A percentile compares a stretch with the other conserved stretches of the same genome.
phyloP scores from a whole-genome alignment of 2,888 invertebrate genomes.

The Meghimatium bilineatum region DNA sequence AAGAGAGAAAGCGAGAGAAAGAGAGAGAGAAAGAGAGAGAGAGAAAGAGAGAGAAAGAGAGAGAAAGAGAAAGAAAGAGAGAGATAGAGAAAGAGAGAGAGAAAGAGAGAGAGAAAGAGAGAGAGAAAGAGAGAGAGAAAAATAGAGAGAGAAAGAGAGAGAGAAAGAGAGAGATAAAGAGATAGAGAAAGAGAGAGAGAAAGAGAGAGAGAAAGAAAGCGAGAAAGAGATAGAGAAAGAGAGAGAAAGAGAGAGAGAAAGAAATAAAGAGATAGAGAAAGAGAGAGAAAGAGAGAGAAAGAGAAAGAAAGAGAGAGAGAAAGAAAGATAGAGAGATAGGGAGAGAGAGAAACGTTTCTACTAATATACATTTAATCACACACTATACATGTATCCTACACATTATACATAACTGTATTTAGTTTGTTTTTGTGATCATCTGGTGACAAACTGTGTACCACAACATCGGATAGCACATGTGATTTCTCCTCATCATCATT shows the following conservation, averaged over 20 bases:
- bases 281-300: neutral
- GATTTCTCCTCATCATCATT: no score
- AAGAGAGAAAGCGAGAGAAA: constrained; percentile 3
- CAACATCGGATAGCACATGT: no score
- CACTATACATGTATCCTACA: no score
- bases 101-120: constrained; percentile 24
- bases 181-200: constrained; percentile 6
- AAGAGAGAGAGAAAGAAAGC: neutral
- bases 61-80: constrained; percentile 41
- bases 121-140: constrained; percentile 21
- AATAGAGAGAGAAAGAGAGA: no score
- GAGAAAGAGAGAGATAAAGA: no score
- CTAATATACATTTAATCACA: no score
- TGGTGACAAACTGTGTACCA: no score
- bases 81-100: no score
- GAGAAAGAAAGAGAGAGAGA: neutral
- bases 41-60: constrained; percentile 30
- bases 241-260: constrained; percentile 27
- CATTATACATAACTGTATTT: no score
- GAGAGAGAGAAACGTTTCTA: neutral
- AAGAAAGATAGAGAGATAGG: neutral
- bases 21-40: constrained; percentile 30
- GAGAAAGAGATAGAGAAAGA: constrained; percentile 31
- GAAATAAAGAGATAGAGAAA: neutral
- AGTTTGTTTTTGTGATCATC: no score